phyloP scores from a whole-genome alignment of 2,113 vertebrate genomes.

The Tragelaphus buxtoni region DNA sequence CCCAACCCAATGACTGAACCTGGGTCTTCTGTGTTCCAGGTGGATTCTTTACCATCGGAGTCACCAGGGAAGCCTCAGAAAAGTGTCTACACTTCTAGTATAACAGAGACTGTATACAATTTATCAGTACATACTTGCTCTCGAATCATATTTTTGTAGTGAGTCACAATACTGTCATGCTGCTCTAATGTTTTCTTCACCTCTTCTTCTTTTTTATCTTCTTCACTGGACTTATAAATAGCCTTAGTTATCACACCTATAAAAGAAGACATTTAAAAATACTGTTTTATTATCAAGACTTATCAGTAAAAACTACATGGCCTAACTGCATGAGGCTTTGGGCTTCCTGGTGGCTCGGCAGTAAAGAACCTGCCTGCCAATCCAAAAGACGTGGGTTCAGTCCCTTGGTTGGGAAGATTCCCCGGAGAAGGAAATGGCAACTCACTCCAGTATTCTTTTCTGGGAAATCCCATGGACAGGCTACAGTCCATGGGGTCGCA shows the following conservation, averaged over 20 bases:
- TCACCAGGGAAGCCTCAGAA: not conserved
- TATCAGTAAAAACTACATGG: not conserved
- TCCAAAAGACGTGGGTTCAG: not conserved
- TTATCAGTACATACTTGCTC: constrained; percentile 87
- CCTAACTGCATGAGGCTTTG: not conserved
- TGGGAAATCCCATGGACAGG: not conserved
- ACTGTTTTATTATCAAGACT: not conserved
- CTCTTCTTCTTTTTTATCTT: constrained; percentile 98
- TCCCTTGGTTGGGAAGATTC: not conserved
- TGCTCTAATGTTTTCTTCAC: constrained; percentile 98
- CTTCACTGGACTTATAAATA: constrained; percentile 97
- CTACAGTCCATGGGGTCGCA: not conserved
- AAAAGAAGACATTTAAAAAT: constrained; percentile 54
- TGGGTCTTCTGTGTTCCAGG: not conserved
- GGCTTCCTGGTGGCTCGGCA: not conserved
- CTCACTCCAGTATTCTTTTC: not conserved
- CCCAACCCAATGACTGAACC: not conserved
- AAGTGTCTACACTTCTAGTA: not conserved
- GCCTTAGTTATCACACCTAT: constrained; percentile 96
- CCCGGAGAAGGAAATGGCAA: not conserved
- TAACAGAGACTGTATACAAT: not conserved
- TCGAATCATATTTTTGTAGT: constrained; percentile 97
- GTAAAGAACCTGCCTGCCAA: not conserved
- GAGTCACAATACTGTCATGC: constrained; percentile 96
- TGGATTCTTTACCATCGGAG: not conserved